Base-by-base conservation (phyloP, 2,888 invertebrate genomes). In the Caenorhabditis sp. region DNA sequence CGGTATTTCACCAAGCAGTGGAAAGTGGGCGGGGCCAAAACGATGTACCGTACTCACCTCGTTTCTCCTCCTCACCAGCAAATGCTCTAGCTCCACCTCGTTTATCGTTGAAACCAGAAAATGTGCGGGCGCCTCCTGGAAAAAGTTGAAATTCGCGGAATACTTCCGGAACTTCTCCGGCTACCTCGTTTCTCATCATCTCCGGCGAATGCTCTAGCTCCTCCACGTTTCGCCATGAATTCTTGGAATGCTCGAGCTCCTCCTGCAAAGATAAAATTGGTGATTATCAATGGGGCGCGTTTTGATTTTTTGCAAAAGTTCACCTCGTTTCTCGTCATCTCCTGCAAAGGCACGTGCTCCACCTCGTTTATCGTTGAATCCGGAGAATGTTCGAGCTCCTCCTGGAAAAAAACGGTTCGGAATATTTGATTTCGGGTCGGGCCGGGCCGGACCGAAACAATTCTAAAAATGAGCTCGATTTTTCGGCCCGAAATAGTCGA, bases 221-320 rank as follows among this genome's bases (percentile, higher is more conserved):
- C 66, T 4, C 61, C 63, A 14, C 69, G 37, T 50, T 63, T 69
- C 19, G 58, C 69, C 3, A 26, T 23, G 19, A 26, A 21, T 8
- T 23, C 64, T 49, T 43, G 53, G 62, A 72, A 76, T 8, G 69
- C 68, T 19, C 77, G 62, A 8, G 70, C 77, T 58, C 77, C 77
- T 24, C 77, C 31, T 31, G 31, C 4, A 31, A 31, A n/a, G n/a
- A n/a, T n/a, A n/a, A n/a, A n/a, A n/a, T n/a, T n/a, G n/a, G n/a
- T n/a, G n/a, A n/a, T n/a, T 31, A 4, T 10, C 31, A 31, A 31
- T 6, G 5, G 10, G 4, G 4, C 77, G 26, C 77, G 62, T 49
- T 66, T 73, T 58, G 37, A 58, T 55, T 66, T 76, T 1, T 66
- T 58, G 8, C n/a, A 4, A 31, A 4, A 31, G 4, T 31, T 31